Base-by-base conservation (phyloP, 2,888 invertebrate species). In the Carcina quercana region DNA sequence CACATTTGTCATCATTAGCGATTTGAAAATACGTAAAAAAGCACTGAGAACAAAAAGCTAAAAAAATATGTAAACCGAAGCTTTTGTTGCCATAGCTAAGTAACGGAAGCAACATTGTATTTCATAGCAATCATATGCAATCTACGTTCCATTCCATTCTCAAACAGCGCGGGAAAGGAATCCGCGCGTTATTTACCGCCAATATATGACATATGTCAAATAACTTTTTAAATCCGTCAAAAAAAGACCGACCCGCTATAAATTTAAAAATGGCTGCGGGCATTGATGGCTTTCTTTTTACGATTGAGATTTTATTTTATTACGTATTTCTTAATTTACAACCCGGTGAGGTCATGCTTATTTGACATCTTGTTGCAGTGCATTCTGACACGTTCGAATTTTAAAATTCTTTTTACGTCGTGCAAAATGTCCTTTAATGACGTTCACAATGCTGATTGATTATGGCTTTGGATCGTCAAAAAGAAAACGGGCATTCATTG, bases 241-340 rank as follows among this genome's bases (percentile, higher is more conserved):
- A 56, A 50, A 45, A 50, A 45, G n/a, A 47, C 54, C 47, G 57
- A 54, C 55, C 53, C 47, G 48, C 59, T 53, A 59, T 72, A 75
- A 78, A 70, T 56, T 45, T 56, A 56, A n/a, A 63, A 59, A 66
- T 65, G 61, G 59, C 57, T 6, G 24, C 3, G 11, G 44, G 53
- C 40, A 66, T 70, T 72, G 70, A 74, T 68, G 70, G 60, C 69
- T 67, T 67, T 70, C 59, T 69, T 73, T 31, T 30, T 67, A 73
- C 66, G 70, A 71, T 64, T 58, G 10, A 20, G 24, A 48, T 47
- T 45, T 57, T 53, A 55, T 58, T 66, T 65, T 68, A 60, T 62
- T 60, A 49, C 54, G 35, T 38, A 43, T 47, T 47, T 54, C 54
- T 64, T 65, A 64, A 62, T 70, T 67, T 68, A 64, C 48, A 49